phyloP scores from a whole-genome alignment of 2,113 vertebrate species.

The Hassar affinis region DNA sequence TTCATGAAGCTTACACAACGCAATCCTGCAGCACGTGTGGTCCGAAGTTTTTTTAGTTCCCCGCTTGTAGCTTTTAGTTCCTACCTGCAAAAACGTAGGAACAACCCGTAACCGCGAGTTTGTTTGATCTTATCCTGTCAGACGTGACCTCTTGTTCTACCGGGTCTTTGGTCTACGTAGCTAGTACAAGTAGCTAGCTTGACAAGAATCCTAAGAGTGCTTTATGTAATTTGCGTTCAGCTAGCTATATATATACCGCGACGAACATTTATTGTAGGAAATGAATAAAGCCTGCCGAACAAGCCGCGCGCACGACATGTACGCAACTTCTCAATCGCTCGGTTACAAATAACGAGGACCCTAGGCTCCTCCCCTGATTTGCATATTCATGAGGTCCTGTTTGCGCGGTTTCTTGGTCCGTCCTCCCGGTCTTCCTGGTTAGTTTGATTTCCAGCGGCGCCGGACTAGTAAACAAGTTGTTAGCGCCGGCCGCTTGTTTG shows the following conservation, averaged over 20 bases:
- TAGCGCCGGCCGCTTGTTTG: constrained; percentile 52
- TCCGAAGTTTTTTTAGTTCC: neutral
- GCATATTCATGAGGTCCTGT: neutral
- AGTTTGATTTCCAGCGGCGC: constrained; percentile 18
- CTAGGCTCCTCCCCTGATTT: neutral
- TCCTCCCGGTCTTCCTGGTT: constrained; percentile 13
- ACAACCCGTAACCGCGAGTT: neutral
- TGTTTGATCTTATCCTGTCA: neutral
- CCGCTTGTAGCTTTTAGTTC: neutral
- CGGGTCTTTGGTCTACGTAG: too few species aligned
- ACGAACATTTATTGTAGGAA: too few species aligned
- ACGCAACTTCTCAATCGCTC: neutral
- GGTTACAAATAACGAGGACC: neutral
- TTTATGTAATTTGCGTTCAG: too few species aligned
- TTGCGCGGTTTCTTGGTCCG: neutral
- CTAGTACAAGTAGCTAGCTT: too few species aligned
- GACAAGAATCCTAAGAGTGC: too few species aligned
- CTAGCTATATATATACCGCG: too few species aligned
- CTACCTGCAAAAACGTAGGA: neutral
- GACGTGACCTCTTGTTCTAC: neutral
- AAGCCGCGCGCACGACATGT: too few species aligned
- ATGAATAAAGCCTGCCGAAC: too few species aligned
- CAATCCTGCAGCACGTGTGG: too few species aligned
- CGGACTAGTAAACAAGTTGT: constrained; percentile 48
- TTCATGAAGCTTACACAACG: too few species aligned